These are phyloP conservation scores for Anseranas semipalmata DNA, from an alignment of 2,113 vertebrate genomes.

Conservation along the genomic window DNA sequence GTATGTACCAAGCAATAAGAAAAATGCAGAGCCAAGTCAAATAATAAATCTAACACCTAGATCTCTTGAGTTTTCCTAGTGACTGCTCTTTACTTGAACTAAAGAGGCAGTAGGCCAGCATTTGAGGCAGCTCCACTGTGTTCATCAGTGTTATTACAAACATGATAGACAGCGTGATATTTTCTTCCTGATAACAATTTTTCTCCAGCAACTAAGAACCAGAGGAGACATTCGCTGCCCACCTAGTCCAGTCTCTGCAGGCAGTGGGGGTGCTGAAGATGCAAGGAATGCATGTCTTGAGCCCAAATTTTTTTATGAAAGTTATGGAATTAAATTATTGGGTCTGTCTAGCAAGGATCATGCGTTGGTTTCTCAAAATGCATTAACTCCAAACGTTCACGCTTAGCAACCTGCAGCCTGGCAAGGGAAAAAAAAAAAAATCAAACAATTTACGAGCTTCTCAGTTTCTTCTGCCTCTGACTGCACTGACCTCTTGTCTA, in stretches of 20 bases:
- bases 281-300: not conserved
- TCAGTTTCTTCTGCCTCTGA: not conserved
- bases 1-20: constrained; percentile 25
- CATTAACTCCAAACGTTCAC: constrained; percentile 21
- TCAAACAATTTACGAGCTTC: constrained; percentile 4
- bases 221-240: not conserved
- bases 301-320: not conserved
- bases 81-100: constrained; percentile 52
- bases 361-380: constrained; percentile 24
- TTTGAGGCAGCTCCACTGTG: constrained; percentile 37
- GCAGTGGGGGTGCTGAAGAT: not conserved
- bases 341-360: not conserved
- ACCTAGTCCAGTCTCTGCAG: not conserved
- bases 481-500: not conserved
- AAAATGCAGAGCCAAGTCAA: constrained; percentile 44
- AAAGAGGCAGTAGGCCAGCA: constrained; percentile 9
- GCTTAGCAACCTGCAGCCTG: not conserved
- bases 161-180: constrained; percentile 6
- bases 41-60: constrained; percentile 40
- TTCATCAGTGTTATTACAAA: constrained; percentile 38
- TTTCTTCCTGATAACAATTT: constrained; percentile 37
- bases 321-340: not conserved
- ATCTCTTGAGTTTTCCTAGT: constrained; percentile 39
- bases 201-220: constrained; percentile 6
- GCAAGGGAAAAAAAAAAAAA: not conserved